Evolutionary conservation across 2,888 invertebrate species (phyloP).

Genomic region (Drosophila ezoana): DNA sequence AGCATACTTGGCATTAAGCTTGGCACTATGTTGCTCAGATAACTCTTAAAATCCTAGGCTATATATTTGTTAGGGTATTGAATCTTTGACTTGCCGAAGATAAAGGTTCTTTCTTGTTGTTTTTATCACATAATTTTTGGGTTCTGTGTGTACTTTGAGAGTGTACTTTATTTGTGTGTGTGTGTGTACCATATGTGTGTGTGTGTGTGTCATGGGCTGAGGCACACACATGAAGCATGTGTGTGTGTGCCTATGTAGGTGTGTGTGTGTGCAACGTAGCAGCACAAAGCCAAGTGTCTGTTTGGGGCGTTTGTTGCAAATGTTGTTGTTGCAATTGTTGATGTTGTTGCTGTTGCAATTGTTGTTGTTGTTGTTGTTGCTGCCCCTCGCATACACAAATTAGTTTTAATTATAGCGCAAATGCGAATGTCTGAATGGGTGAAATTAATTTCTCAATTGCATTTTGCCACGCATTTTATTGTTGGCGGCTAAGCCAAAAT

Average conservation of each 20-base stretch:
- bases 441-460: constrained; percentile 80
- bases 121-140: constrained; percentile 6
- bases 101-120: neutral
- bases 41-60: too few species aligned
- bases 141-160: constrained; percentile 11
- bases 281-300: constrained; percentile 69
- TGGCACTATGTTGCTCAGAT: too few species aligned
- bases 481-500: constrained; percentile 56
- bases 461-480: constrained; percentile 80
- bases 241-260: constrained; percentile 10
- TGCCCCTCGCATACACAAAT: constrained; percentile 72
- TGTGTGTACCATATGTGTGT: neutral
- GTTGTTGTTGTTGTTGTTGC: constrained; percentile 36
- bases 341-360: neutral
- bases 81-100: too few species aligned
- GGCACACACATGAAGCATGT: constrained; percentile 26
- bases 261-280: constrained; percentile 30
- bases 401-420: constrained; percentile 81
- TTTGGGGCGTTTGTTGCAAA: constrained; percentile 62
- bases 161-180: constrained; percentile 7
- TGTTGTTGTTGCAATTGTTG: constrained; percentile 31
- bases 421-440: constrained; percentile 77
- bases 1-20: too few species aligned
- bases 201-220: constrained; percentile 14
- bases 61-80: too few species aligned